Percentiles rank a stretch among this genome's conserved stretches.
These are phyloP conservation scores for Psittacula cyanocephala DNA, from an alignment of 2,113 vertebrate genomes.

Conservation along the genomic window DNA sequence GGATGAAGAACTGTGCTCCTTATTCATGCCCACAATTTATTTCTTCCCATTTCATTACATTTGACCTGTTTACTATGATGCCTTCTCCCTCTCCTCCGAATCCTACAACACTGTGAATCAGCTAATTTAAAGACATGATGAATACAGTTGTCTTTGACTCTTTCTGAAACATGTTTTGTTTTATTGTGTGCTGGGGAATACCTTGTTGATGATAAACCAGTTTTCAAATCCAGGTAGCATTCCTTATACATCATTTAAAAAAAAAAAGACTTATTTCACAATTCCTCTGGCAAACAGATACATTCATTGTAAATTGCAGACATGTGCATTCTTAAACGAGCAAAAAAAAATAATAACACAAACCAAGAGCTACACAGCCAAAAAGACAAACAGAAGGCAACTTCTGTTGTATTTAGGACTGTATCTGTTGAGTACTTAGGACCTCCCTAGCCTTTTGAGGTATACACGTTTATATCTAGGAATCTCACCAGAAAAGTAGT, in stretches of 20 bases:
- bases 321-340: accelerated
- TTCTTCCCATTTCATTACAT: neutral
- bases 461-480: neutral
- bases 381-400: neutral
- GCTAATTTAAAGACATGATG: neutral
- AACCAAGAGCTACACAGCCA: neutral
- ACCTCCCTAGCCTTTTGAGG: neutral
- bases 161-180: neutral
- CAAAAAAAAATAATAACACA: neutral
- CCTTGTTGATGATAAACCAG: neutral
- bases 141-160: neutral
- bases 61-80: neutral
- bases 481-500: neutral
- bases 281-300: neutral
- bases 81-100: neutral
- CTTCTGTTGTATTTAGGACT: neutral
- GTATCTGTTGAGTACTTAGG: neutral
- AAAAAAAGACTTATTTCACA: neutral
- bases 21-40: neutral
- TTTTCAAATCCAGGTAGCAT: neutral
- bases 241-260: neutral
- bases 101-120: neutral
- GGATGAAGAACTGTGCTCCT: neutral
- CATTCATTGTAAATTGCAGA: neutral
- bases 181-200: neutral